Evolutionary conservation across 2,113 vertebrate species (phyloP).

Genomic region (Pristiophorus japonicus): DNA sequence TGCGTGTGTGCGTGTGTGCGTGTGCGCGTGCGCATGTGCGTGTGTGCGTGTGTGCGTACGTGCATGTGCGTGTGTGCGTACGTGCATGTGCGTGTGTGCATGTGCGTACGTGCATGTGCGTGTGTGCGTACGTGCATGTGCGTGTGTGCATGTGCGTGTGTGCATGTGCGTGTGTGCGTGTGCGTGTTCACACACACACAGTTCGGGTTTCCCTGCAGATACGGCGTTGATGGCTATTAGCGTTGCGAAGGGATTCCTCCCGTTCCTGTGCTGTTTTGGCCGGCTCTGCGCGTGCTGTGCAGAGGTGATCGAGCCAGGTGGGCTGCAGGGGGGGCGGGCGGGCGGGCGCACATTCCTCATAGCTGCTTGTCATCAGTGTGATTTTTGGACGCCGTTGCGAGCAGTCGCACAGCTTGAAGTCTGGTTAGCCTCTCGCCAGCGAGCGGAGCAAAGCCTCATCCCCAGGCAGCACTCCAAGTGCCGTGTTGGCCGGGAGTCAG

Average conservation of each 20-base stretch:
- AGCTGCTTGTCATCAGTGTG: not conserved
- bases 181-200: too few relatives aligned
- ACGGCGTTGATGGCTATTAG: not conserved
- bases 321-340: too few relatives aligned
- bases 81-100: not conserved
- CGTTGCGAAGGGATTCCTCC: not conserved
- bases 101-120: not conserved
- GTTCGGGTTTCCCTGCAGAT: not conserved
- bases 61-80: not conserved
- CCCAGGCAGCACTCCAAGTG: conserved; percentile 14
- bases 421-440: not conserved
- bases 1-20: not conserved
- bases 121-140: not conserved
- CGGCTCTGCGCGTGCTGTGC: not conserved
- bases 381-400: not conserved
- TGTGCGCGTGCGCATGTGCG: too few relatives aligned
- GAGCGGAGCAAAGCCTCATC: not conserved
- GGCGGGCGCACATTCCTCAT: not conserved
- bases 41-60: not conserved
- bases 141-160: not conserved
- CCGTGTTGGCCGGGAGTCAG: not conserved
- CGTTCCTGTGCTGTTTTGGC: not conserved
- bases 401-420: not conserved
- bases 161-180: not conserved
- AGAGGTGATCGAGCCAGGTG: not conserved